A percentile compares a stretch with the other conserved stretches of the same genome.
Evolutionary conservation across 2,113 vertebrate species (phyloP).

Genomic region (Xenopus tropicalis): DNA sequence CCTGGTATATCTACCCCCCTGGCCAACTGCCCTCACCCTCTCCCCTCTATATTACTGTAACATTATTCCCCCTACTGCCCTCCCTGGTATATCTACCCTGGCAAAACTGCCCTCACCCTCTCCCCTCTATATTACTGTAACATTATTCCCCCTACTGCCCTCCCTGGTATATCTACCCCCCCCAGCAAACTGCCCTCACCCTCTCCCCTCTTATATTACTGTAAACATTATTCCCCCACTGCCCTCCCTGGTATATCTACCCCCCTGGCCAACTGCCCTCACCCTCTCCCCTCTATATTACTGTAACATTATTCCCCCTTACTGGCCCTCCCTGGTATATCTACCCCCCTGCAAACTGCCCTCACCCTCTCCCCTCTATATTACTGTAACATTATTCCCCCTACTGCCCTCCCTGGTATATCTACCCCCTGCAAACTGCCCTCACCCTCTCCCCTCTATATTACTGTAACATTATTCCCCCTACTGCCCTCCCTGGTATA

Average conservation of each 20-base stretch:
- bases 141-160: not conserved
- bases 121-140: not conserved
- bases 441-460: too few species aligned
- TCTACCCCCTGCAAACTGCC: too few species aligned
- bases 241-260: not conserved
- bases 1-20: too few species aligned
- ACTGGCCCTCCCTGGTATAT: not conserved
- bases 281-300: too few species aligned
- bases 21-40: not conserved
- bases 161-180: not conserved
- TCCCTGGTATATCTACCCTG: not conserved
- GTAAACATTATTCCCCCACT: not conserved
- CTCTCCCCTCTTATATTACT: not conserved
- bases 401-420: too few species aligned
- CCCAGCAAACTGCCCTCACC: not conserved
- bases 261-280: not conserved
- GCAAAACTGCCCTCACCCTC: not conserved
- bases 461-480: too few species aligned
- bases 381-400: too few species aligned
- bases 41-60: not conserved
- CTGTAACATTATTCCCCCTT: not conserved
- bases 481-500: too few species aligned
- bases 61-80: not conserved
- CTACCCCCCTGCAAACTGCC: not conserved
- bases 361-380: too few species aligned